These are phyloP conservation scores for Aphis gossypii DNA, from an alignment of 1,140 invertebrate genomes.

Conservation along the genomic window DNA sequence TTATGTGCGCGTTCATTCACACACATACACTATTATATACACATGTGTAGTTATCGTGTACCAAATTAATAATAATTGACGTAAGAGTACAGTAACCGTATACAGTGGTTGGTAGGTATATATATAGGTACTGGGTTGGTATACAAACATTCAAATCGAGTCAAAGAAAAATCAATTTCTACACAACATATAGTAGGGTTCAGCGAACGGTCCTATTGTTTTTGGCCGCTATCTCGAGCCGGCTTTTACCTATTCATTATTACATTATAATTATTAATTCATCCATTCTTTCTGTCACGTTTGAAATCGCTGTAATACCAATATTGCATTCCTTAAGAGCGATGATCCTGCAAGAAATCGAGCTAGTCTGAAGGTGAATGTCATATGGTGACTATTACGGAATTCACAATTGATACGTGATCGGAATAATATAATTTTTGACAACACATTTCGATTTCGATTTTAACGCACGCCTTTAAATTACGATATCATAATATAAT, in stretches of 20 bases:
- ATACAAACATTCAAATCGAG: not conserved
- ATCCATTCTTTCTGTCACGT: conserved; percentile 22
- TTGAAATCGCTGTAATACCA: not conserved
- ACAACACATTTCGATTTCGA: not conserved
- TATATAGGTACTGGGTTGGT: not conserved
- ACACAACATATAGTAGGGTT: not conserved
- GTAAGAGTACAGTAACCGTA: not conserved
- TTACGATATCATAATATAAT: not conserved
- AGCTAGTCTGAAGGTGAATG: conserved; percentile 30
- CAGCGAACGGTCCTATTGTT: conserved; percentile 28
- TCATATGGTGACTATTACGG: conserved; percentile 17
- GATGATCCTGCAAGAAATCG: conserved; percentile 41
- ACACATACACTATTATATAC: not conserved
- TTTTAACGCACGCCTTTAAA: not conserved
- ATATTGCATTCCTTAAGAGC: conserved; percentile 19
- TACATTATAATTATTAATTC: conserved; percentile 31
- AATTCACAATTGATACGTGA: not conserved
- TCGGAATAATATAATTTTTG: conserved; percentile 21
- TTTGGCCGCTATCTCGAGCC: not conserved
- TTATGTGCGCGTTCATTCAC: not conserved
- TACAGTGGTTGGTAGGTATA: not conserved
- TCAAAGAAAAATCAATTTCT: conserved; percentile 40
- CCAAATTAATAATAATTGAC: not conserved
- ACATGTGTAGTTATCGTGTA: not conserved
- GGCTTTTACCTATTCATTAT: conserved; percentile 26